phyloP scores from a whole-genome alignment of 2,113 vertebrate genomes.

The Hydropotes inermis region DNA sequence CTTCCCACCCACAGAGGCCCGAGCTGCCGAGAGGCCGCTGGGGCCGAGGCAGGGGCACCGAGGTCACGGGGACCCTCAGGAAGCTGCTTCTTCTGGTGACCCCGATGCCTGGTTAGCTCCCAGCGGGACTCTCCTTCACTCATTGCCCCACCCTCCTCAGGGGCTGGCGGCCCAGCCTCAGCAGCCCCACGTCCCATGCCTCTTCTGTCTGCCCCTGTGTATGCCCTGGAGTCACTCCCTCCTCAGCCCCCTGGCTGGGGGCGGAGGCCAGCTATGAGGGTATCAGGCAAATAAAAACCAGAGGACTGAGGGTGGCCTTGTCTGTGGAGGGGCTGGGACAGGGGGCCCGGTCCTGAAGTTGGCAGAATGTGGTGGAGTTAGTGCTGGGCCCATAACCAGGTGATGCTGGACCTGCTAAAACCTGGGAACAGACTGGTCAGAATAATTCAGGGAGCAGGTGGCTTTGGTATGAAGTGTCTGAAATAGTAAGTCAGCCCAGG shows the following conservation, averaged over 20 bases:
- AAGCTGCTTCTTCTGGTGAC: background rate
- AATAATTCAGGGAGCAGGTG: fast-evolving
- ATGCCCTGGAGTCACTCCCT: background rate
- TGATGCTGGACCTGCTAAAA: fast-evolving
- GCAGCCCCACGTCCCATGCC: background rate
- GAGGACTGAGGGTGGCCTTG: conserved; percentile 46
- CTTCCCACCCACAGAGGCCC: background rate
- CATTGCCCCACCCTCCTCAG: background rate
- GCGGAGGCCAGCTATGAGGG: background rate
- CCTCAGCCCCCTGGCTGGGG: background rate
- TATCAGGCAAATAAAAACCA: conserved; percentile 66
- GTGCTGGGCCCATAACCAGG: background rate
- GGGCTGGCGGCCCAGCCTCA: background rate
- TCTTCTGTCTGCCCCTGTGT: background rate
- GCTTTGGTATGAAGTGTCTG: background rate
- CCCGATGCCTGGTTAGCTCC: background rate
- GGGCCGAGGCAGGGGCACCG: background rate
- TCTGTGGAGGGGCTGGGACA: conserved; percentile 29
- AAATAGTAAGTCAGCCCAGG: background rate
- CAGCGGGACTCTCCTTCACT: background rate
- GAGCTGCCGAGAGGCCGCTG: background rate
- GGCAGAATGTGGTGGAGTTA: background rate
- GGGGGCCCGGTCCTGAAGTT: background rate
- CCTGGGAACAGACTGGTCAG: fast-evolving
- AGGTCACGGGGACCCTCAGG: background rate